These are phyloP conservation scores for Pocillopora grandis DNA, from an alignment of 92 coral and sea anemone genomes.

Conservation along the genomic window DNA sequence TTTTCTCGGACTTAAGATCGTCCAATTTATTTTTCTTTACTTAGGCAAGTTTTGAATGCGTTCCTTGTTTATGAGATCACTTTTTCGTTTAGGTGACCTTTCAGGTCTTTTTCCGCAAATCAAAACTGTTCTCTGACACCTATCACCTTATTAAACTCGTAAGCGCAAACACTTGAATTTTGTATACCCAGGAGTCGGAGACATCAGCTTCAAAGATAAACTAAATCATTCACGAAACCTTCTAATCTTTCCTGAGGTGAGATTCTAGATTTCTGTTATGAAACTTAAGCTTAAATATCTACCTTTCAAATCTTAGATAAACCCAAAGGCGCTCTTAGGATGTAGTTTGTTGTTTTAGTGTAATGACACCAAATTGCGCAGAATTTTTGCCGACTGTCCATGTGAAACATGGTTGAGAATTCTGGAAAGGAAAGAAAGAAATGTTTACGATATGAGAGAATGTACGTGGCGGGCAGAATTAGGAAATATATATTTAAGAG, in stretches of 20 bases:
- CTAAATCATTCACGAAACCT: slow-evolving; percentile 63
- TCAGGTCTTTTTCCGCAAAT: slow-evolving; percentile 29
- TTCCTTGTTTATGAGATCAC: slow-evolving; percentile 25
- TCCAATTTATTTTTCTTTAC: background rate
- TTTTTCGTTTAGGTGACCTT: slow-evolving; percentile 27
- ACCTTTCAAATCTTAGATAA: slow-evolving; percentile 71
- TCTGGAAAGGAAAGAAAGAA: background rate
- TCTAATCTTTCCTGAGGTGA: slow-evolving; percentile 73
- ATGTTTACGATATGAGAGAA: slow-evolving; percentile 9
- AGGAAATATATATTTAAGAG: slow-evolving; percentile 17
- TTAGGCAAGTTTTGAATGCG: background rate
- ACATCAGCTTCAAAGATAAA: slow-evolving; percentile 49
- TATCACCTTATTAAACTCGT: slow-evolving; percentile 32
- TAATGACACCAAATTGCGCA: slow-evolving; percentile 41
- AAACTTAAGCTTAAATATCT: slow-evolving; percentile 86
- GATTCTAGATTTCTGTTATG: slow-evolving; percentile 74
- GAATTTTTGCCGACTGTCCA: slow-evolving; percentile 15
- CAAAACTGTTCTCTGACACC: slow-evolving; percentile 32
- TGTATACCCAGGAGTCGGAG: slow-evolving; percentile 35
- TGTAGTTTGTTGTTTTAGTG: slow-evolving; percentile 50
- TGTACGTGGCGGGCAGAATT: background rate
- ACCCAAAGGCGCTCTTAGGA: slow-evolving; percentile 48
- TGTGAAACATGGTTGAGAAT: background rate
- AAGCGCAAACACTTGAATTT: slow-evolving; percentile 51
- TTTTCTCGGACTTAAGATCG: background rate